Evolutionary conservation across 2,888 invertebrate genomes (phyloP).

Genomic region (Hydroisotoma schaefferi): DNA sequence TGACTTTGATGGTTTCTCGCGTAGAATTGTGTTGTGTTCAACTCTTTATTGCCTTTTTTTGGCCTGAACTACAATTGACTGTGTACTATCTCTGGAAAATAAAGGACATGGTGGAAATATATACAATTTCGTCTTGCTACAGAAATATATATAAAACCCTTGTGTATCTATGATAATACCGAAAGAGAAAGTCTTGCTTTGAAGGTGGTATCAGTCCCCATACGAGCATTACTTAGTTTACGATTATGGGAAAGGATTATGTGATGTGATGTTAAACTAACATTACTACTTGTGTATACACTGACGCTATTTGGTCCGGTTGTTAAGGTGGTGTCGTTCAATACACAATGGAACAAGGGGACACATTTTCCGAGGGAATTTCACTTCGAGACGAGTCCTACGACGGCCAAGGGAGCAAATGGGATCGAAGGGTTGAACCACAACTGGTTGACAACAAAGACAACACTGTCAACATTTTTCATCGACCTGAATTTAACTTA

Average conservation of each 20-base stretch:
- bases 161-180: background rate
- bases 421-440: conserved; percentile 38
- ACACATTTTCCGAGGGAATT: conserved; percentile 43
- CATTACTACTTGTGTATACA: too few species aligned
- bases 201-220: conserved; percentile 7
- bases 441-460: conserved; percentile 25
- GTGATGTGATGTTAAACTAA: conserved; percentile 7
- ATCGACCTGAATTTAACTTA: conserved; percentile 16
- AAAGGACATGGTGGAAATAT: too few species aligned
- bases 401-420: conserved; percentile 45
- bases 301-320: background rate
- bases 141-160: too few species aligned
- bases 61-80: too few species aligned
- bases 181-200: background rate
- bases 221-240: conserved; percentile 19
- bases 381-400: conserved; percentile 45
- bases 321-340: conserved; percentile 33
- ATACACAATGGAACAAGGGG: conserved; percentile 43
- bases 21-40: background rate
- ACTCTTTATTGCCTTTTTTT: conserved; percentile 3
- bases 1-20: conserved; percentile 9
- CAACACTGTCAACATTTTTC: conserved; percentile 27
- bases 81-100: too few species aligned
- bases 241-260: conserved; percentile 18
- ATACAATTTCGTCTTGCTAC: too few species aligned